These are phyloP conservation scores for Lomographa bimaculata DNA, from an alignment of 2,888 invertebrate species.

Conservation along the genomic window DNA sequence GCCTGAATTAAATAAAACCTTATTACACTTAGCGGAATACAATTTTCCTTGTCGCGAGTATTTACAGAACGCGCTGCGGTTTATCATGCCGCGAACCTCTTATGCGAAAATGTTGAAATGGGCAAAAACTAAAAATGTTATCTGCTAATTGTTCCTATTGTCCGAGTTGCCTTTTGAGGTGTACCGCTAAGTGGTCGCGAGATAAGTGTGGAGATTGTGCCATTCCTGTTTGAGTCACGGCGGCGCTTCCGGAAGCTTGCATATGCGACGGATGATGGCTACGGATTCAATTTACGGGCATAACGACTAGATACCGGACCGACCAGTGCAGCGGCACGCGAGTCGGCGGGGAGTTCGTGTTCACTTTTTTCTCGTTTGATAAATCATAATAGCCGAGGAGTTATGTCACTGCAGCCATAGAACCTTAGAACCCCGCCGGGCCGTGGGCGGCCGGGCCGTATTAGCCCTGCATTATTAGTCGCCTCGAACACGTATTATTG, in stretches of 20 bases:
- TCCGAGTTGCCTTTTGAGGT: conserved; percentile 43
- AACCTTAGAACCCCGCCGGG: conserved; percentile 45
- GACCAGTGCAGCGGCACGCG: conserved; percentile 71
- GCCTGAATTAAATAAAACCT: conserved; percentile 64
- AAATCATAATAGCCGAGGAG: conserved; percentile 71
- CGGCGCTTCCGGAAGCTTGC: too few relatives aligned
- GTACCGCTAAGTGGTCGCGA: conserved; percentile 49
- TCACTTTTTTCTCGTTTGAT: conserved; percentile 65
- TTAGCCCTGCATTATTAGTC: conserved; percentile 55
- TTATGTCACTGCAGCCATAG: conserved; percentile 60
- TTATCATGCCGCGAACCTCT: conserved; percentile 35
- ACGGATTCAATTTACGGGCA: conserved; percentile 64
- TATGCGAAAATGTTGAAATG: conserved; percentile 37
- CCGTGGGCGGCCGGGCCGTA: conserved; percentile 48
- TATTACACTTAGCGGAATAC: conserved; percentile 45
- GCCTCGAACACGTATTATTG: conserved; percentile 60
- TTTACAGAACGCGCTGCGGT: conserved; percentile 32
- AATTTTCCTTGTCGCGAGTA: conserved; percentile 41
- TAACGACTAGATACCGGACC: conserved; percentile 60
- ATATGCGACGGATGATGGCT: conserved; percentile 52
- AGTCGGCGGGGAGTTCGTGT: conserved; percentile 67
- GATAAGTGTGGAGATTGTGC: conserved; percentile 46
- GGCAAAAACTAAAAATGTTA: conserved; percentile 30
- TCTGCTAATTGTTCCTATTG: conserved; percentile 36
- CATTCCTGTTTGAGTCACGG: conserved; percentile 42